phyloP scores from a whole-genome alignment of 1,140 invertebrate genomes.

The Drosophila lacertosa region DNA sequence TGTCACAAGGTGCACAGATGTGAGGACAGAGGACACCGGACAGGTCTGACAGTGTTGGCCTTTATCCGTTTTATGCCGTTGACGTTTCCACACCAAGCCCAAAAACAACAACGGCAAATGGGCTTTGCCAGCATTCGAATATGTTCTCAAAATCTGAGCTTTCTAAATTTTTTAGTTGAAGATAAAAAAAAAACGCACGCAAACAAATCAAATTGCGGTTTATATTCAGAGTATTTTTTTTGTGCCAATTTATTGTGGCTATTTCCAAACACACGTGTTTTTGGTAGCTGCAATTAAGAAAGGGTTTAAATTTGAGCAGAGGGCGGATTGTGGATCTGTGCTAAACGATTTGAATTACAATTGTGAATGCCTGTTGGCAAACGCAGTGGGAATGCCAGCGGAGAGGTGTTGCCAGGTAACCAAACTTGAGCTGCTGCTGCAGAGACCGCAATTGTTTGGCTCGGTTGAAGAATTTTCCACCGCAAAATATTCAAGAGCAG shows the following conservation, averaged over 20 bases:
- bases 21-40: neutral
- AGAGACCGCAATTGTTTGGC: conserved; percentile 28
- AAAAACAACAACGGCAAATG: conserved; percentile 69
- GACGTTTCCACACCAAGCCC: conserved; percentile 74
- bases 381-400: conserved; percentile 10
- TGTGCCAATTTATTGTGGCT: conserved; percentile 17
- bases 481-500: neutral
- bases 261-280: neutral
- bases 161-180: conserved; percentile 50
- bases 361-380: conserved; percentile 4
- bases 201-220: conserved; percentile 48
- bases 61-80: conserved; percentile 73
- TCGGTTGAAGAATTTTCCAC: conserved; percentile 4
- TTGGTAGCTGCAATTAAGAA: conserved; percentile 22
- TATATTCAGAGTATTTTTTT: conserved; percentile 32
- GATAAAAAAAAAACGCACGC: conserved; percentile 30
- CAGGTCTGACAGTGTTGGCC: conserved; percentile 26
- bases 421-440: neutral
- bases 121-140: conserved; percentile 38
- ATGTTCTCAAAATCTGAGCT: conserved; percentile 24
- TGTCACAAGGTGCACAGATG: conserved; percentile 51
- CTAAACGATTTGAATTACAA: neutral
- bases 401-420: conserved; percentile 17
- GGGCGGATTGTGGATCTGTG: neutral
- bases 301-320: neutral